Conservation (phyloP, 2,888 invertebrate genomes). For the Tipula helvola region DNA sequence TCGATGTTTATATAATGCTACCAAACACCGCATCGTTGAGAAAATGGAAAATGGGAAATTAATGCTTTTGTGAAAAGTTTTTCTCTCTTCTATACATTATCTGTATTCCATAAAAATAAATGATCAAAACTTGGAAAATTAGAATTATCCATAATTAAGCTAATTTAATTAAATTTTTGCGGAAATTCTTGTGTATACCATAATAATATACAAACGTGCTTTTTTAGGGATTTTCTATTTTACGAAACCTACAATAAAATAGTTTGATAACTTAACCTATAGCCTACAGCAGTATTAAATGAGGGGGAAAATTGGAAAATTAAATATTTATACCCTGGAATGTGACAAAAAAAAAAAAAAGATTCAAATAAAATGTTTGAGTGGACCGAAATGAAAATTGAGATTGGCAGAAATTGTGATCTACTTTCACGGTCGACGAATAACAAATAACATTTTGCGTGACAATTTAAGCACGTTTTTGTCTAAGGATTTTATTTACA, state of each 20-base stretch:
- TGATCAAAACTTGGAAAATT: background rate
- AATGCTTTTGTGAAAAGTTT: background rate
- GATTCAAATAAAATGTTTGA: background rate
- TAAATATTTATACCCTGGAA: too few species aligned
- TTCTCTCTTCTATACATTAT: background rate
- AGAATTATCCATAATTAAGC: background rate
- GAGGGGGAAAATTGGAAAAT: too few species aligned
- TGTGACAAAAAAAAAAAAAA: too few species aligned
- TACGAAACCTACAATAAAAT: background rate
- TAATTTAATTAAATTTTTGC: background rate
- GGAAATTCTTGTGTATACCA: background rate
- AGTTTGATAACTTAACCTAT: background rate
- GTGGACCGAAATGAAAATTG: too few species aligned
- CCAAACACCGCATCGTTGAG: background rate
- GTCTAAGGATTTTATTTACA: background rate
- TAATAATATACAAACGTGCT: background rate
- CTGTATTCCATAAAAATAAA: background rate
- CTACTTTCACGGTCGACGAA: background rate
- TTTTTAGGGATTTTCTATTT: background rate
- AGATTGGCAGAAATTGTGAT: too few species aligned
- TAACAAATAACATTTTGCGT: too few species aligned
- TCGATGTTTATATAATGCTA: background rate
- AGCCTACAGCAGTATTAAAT: background rate
- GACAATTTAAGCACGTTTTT: background rate
- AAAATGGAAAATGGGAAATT: background rate